Evolutionary conservation across 2,113 vertebrate genomes (phyloP), one percentile per base, ranked within the genome.

Genomic region (Ia io): DNA sequence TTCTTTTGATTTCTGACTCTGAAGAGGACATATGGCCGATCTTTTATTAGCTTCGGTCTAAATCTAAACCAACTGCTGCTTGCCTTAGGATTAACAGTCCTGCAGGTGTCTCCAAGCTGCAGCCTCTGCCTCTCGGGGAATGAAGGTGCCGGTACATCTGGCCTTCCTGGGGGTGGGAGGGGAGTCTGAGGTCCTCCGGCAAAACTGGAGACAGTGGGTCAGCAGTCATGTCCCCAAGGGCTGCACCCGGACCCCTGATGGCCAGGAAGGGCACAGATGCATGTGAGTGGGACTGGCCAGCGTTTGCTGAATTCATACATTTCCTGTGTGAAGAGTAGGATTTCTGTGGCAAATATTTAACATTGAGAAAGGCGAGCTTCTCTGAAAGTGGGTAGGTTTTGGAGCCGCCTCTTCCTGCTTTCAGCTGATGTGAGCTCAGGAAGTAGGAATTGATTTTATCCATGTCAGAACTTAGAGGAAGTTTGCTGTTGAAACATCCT

Each of bases 1-100:
- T 82, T 71, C 51, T 93, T 92, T 92, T 93, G 70, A 74, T 95
- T 92, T 88, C 77, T 78, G 28, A 49, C 18, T 92, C 82, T 82
- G 42, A 78, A 88, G 44, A 76, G 20, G 71, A 77, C 49, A 63
- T 49, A 5, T 61, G 51, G 40, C 74, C 74, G 51, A 32, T 56
- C 47, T 63, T 69, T 82, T 65, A 53, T 95, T 84, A 77, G 82
- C 69, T 86, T 1, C 37, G 13, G 10, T 77, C 73, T 89, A 83
- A 88, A 63, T 77, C 73, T 89, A 83, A 88, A 56, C 14, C 35
- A n/a, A 51, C 4, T 65, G 30, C 59, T 44, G 5, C 42, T 90
- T 92, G 71, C 47, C 79, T 90, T 84, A 69, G 25, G 49, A 9
- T 40, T 93, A 93, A 63, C 53, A 51, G 61, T 8, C 22, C 40